These are phyloP conservation scores for Aphyosemion australe DNA, from an alignment of 2,113 vertebrate genomes.

Conservation along the genomic window DNA sequence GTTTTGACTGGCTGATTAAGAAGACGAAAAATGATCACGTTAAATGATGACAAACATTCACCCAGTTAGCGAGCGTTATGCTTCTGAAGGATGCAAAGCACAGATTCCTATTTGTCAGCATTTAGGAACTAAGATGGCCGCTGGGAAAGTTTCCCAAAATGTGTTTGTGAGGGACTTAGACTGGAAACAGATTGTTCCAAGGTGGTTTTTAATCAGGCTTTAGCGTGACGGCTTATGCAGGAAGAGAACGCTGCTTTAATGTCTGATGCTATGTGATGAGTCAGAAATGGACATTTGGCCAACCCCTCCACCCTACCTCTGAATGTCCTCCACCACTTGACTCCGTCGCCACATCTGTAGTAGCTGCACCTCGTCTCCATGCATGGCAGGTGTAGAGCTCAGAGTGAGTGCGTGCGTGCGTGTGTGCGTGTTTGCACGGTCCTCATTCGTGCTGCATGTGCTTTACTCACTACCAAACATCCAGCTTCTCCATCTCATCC, in stretches of 20 bases:
- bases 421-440: slow-evolving; percentile 76
- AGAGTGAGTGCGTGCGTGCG: not conserved
- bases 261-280: slow-evolving; percentile 39
- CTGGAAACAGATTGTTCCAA: slow-evolving; percentile 48
- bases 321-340: slow-evolving; percentile 17
- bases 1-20: slow-evolving; percentile 21
- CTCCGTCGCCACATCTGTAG: slow-evolving; percentile 24
- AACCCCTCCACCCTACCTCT: not conserved
- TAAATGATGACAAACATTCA: too few relatives aligned
- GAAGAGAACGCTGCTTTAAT: slow-evolving; percentile 39
- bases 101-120: slow-evolving; percentile 35
- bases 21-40: slow-evolving; percentile 1
- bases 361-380: slow-evolving; percentile 43
- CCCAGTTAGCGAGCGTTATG: not conserved
- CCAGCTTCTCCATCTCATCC: slow-evolving; percentile 59
- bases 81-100: not conserved
- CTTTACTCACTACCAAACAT: slow-evolving; percentile 40
- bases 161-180: slow-evolving; percentile 9
- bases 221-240: slow-evolving; percentile 28
- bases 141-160: slow-evolving; percentile 48
- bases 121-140: slow-evolving; percentile 32
- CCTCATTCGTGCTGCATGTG: slow-evolving; percentile 46
- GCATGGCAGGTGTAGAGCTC: slow-evolving; percentile 73
- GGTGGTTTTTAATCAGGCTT: slow-evolving; percentile 67
- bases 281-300: slow-evolving; percentile 79